Conservation (phyloP, 2,113 vertebrate genomes). For the Noctilio leporinus region DNA sequence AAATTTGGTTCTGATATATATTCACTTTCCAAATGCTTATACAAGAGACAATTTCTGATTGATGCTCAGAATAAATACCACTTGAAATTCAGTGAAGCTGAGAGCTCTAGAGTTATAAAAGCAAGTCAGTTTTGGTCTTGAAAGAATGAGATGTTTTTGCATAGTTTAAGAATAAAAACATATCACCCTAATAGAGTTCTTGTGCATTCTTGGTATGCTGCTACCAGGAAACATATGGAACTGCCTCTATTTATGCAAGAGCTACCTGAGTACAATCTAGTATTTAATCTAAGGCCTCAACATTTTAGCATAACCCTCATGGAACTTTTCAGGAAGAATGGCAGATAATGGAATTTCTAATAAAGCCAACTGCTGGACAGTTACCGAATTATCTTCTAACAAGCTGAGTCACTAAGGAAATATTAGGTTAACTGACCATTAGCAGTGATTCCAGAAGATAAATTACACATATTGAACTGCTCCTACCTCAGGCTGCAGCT, state of each 20-base stretch:
- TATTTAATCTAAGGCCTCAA: background rate
- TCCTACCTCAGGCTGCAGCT: conserved; percentile 63
- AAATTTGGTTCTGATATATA: conserved; percentile 28
- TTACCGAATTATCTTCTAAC: conserved; percentile 74
- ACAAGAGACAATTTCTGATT: conserved; percentile 11
- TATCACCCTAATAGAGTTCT: conserved; percentile 6
- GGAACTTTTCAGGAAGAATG: background rate
- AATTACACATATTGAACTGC: conserved; percentile 74
- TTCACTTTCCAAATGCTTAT: conserved; percentile 1
- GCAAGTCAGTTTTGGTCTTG: conserved; percentile 42
- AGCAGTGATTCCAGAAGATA: conserved; percentile 67
- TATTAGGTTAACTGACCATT: conserved; percentile 74
- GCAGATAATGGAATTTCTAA: background rate
- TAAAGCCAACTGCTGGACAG: background rate
- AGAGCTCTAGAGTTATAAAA: conserved; percentile 22
- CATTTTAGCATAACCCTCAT: fast-evolving
- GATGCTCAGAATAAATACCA: conserved; percentile 1
- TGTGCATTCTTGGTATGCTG: background rate
- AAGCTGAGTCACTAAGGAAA: conserved; percentile 74
- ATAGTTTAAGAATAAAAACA: conserved; percentile 34
- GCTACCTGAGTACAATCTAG: background rate
- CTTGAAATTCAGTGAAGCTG: background rate
- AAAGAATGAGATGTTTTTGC: conserved; percentile 31
- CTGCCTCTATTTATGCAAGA: too few relatives aligned
- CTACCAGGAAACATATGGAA: background rate